Percentiles rank a stretch among this genome's conserved stretches.
Conservation (phyloP, 2,113 vertebrate genomes). For the Cryptomyrus ogoouensis region DNA sequence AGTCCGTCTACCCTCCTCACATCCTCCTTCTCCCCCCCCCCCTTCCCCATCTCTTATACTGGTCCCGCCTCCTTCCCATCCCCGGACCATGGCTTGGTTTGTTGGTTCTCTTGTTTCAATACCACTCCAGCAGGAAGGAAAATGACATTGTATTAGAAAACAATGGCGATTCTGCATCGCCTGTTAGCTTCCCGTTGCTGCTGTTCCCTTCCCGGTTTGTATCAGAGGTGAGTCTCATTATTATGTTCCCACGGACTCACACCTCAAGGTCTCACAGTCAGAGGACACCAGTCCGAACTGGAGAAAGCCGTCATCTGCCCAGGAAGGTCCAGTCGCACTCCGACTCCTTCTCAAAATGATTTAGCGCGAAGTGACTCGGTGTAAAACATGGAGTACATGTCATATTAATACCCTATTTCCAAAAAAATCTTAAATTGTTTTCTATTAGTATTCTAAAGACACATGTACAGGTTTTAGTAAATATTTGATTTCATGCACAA, state of each 20-base stretch:
- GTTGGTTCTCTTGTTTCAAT: constrained; percentile 69
- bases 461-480: background rate
- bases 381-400: background rate
- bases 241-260: background rate
- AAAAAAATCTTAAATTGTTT: background rate
- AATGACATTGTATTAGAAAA: constrained; percentile 94
- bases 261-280: background rate
- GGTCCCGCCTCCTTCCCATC: constrained; percentile 47
- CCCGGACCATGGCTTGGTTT: background rate
- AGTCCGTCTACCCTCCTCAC: constrained; percentile 55
- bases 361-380: background rate
- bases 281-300: background rate
- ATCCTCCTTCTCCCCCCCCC: constrained; percentile 54
- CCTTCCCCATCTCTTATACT: constrained; percentile 47
- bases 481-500: background rate
- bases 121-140: constrained; percentile 73
- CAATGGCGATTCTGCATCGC: constrained; percentile 55
- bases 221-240: background rate
- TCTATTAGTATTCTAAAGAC: background rate
- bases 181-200: constrained; percentile 38
- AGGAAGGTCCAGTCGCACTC: background rate
- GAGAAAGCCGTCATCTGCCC: background rate
- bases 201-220: background rate
- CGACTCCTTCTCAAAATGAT: background rate
- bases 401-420: background rate